These are phyloP conservation scores for Eupithecia pulchellata DNA, from an alignment of 2,888 invertebrate species.

Conservation along the genomic window DNA sequence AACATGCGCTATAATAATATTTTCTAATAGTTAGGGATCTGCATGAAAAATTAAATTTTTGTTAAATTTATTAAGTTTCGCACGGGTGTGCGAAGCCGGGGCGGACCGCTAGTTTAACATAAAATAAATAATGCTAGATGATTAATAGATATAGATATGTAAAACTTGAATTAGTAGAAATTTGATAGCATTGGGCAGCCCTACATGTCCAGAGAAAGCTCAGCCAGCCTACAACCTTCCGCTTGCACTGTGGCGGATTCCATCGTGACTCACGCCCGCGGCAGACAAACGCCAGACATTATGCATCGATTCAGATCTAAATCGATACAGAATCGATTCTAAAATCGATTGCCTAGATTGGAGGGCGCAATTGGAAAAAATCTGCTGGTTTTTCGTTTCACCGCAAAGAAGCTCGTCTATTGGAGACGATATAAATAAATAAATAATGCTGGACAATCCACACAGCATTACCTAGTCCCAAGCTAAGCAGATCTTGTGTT, in stretches of 20 bases:
- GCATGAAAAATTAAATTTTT: too few relatives aligned
- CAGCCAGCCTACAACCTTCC: constrained; percentile 17
- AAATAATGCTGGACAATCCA: too few relatives aligned
- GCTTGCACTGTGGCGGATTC: constrained; percentile 32
- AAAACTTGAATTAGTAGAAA: not conserved
- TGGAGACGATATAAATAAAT: too few relatives aligned
- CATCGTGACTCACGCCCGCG: constrained; percentile 32
- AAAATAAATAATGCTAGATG: too few relatives aligned
- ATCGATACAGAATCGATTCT: constrained; percentile 20
- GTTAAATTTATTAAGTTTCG: too few relatives aligned
- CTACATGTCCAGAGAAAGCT: constrained; percentile 33
- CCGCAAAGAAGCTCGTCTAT: not conserved
- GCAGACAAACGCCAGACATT: constrained; percentile 38
- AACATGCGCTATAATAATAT: too few relatives aligned
- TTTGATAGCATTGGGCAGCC: constrained; percentile 11
- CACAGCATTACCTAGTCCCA: too few relatives aligned
- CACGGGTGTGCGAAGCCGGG: too few relatives aligned
- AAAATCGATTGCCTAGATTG: not conserved
- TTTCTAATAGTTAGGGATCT: too few relatives aligned
- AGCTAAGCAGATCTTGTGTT: too few relatives aligned
- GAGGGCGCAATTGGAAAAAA: not conserved
- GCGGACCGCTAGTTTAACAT: too few relatives aligned
- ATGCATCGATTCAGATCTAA: constrained; percentile 30
- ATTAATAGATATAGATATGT: too few relatives aligned
- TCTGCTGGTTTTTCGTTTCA: not conserved